Evolutionary conservation across 1,140 invertebrate species (phyloP).

Genomic region (Neuroterus valhalla): DNA sequence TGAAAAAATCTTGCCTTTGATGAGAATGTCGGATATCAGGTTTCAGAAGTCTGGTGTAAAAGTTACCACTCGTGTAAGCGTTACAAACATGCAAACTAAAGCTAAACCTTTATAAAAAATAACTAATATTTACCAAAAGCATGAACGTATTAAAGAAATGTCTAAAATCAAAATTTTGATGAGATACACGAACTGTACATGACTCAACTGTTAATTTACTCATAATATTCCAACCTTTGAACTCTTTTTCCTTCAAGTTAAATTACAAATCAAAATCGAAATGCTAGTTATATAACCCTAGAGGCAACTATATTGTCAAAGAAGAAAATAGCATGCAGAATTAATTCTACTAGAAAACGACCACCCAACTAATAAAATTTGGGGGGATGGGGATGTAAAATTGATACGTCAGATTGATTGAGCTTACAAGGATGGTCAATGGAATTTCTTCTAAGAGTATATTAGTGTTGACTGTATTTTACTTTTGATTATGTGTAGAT

Average conservation of each 20-base stretch:
- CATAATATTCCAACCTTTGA: background rate
- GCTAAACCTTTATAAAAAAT: background rate
- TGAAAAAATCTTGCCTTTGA: background rate
- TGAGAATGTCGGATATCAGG: background rate
- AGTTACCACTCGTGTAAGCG: background rate
- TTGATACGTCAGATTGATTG: background rate
- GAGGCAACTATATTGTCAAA: background rate
- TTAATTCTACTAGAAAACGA: slow-evolving; percentile 7
- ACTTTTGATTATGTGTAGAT: no score
- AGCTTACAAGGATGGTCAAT: background rate
- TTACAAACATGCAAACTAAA: slow-evolving; percentile 27
- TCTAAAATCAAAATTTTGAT: background rate
- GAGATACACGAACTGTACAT: background rate
- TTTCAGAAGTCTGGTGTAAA: background rate
- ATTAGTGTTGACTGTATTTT: background rate
- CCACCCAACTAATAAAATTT: slow-evolving; percentile 6
- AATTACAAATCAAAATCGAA: background rate
- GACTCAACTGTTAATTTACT: background rate
- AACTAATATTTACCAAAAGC: background rate
- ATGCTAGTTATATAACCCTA: background rate
- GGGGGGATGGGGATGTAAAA: background rate
- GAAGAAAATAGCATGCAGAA: slow-evolving; percentile 9
- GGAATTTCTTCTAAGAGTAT: background rate
- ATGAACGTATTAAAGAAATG: background rate
- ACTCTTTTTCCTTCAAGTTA: background rate